Evolutionary conservation across 2,888 invertebrate species (phyloP).

Genomic region (Patella pellucida): DNA sequence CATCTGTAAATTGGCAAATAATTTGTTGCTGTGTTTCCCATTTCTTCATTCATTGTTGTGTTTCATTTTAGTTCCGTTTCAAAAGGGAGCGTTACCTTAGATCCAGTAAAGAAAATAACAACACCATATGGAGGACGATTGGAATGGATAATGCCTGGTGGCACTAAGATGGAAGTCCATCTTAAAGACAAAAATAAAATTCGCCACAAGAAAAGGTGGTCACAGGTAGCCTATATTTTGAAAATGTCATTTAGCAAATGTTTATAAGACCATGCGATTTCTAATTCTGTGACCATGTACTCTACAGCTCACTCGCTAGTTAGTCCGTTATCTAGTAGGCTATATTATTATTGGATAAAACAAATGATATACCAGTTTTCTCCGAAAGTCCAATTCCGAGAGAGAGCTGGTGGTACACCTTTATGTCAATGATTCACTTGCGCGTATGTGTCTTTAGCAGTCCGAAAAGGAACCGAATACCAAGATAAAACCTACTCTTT

Average conservation of each 20-base stretch:
- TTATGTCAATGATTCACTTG: no score
- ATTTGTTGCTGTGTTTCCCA: no score
- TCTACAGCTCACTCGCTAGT: no score
- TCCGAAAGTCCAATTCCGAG: no score
- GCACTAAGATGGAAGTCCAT: conserved; percentile 96
- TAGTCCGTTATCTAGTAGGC: no score
- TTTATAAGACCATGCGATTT: not conserved
- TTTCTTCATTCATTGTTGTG: not conserved
- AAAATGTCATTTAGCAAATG: not conserved
- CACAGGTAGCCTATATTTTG: conserved; percentile 81
- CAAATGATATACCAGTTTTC: no score
- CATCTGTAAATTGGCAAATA: no score
- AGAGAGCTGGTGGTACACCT: not conserved
- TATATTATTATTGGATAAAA: no score
- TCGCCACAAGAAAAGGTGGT: conserved; percentile 98
- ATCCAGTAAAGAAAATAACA: conserved; percentile 89
- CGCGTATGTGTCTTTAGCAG: no score
- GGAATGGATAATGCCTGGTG: conserved; percentile 94
- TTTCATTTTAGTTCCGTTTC: conserved; percentile 77
- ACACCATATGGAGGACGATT: conserved; percentile 96
- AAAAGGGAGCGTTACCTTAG: conserved; percentile 90
- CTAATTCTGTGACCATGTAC: not conserved
- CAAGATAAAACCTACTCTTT: no score
- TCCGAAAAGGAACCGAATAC: no score
- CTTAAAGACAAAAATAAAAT: conserved; percentile 97